Evolutionary conservation across 1,140 invertebrate species (phyloP), one percentile per base, ranked within the genome.

Genomic region (Subanguina moxae): DNA sequence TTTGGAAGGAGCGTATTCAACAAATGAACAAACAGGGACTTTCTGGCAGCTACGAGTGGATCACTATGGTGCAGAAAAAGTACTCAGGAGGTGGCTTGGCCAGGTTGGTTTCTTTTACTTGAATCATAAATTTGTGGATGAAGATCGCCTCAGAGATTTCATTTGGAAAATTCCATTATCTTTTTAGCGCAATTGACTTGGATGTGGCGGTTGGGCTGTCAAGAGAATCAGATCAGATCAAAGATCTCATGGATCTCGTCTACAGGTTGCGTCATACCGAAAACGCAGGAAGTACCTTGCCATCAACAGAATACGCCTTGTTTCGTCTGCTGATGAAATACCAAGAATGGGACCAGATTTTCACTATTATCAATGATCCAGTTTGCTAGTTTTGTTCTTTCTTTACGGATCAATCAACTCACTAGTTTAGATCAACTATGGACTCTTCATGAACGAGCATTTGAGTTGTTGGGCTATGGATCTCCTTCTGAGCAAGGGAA

Each of bases 381-480:
- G 83, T 84, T 57, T 63, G 64, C 65, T 62, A 61, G 17, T 52
- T 28, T 21, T 48, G n/a, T 61, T 38, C 30, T 17, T 63, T 69
- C 32, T 19, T 48, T 3, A 57, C 32, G 25, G 17, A 11, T 21
- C n/a, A 25, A 19, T 64, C 23, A 45, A 38, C 1, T 27, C 19
- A 52, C n/a, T 52, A 23, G 9, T 15, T 80, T 65, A 84, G 83
- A 71, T 92, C 13, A 90, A 90, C 77, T 95, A 90, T 85, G 93
- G 94, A 0, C 83, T 97, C 32, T 94, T 95, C 80, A 86, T 91
- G 17, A 91, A 96, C 84, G 83, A 88, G 64, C 89, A 89, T 75
- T 84, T 87, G 46, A 88, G 88, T 48, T 92, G 91, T 84, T 84
- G 94, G 17, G 82, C 93, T n/a, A 86, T 96, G 84, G 88, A 94